These are phyloP conservation scores for Stichodactyla helianthus DNA, from an alignment of 64 coral and sea anemone genomes.

Conservation along the genomic window DNA sequence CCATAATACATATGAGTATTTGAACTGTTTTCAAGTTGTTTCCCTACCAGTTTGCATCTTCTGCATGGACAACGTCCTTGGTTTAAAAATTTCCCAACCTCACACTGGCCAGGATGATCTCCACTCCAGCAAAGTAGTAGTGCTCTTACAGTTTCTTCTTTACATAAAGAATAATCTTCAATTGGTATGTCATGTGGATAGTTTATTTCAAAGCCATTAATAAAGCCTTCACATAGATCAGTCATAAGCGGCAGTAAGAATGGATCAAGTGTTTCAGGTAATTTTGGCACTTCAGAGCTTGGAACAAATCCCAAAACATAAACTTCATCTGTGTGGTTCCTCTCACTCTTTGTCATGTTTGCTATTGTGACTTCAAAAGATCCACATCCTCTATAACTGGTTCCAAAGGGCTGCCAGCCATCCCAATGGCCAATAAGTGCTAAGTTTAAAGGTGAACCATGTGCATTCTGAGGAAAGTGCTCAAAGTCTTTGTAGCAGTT, in stretches of 20 bases:
- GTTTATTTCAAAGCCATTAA: conserved; percentile 34
- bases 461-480: background rate
- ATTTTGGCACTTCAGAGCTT: conserved; percentile 7
- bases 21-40: conserved; percentile 8
- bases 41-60: background rate
- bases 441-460: background rate
- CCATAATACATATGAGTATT: conserved; percentile 7
- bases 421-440: conserved; percentile 42
- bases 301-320: conserved; percentile 33
- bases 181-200: conserved; percentile 16
- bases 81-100: conserved; percentile 5
- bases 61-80: background rate
- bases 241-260: conserved; percentile 38
- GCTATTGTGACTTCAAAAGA: conserved; percentile 19
- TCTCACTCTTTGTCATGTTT: conserved; percentile 18
- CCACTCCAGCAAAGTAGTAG: conserved; percentile 5
- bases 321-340: background rate
- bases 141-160: conserved; percentile 8
- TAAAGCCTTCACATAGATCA: conserved; percentile 6
- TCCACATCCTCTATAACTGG: conserved; percentile 22
- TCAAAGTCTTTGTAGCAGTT: background rate
- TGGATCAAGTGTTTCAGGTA: conserved; percentile 39
- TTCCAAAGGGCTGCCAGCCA: conserved; percentile 68
- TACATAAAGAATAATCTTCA: conserved; percentile 9
- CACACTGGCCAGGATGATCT: conserved; percentile 11